Conservation (phyloP, 2,888 invertebrate species). For the Parnassius orleans region DNA sequence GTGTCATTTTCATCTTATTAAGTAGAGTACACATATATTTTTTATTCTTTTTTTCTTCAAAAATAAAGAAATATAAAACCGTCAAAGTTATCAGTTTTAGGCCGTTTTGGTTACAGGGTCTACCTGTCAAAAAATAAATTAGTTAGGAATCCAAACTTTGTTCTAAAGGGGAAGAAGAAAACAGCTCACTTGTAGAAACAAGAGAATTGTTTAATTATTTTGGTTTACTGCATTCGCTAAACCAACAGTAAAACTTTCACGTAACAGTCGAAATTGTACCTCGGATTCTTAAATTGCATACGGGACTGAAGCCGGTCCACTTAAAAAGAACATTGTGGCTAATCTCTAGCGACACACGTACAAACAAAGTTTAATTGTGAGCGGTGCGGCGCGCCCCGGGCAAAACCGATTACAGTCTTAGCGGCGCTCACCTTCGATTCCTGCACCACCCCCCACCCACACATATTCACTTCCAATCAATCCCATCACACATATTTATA, state of each 20-base stretch:
- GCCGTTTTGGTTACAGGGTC: too few species aligned
- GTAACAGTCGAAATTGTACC: conserved; percentile 28
- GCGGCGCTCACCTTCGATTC: conserved; percentile 77
- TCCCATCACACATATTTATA: conserved; percentile 76
- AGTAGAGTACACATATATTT: too few species aligned
- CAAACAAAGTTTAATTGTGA: conserved; percentile 81
- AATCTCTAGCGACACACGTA: conserved; percentile 80
- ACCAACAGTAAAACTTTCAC: not conserved
- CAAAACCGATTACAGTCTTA: conserved; percentile 81
- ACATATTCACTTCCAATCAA: conserved; percentile 81
- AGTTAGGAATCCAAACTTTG: too few species aligned
- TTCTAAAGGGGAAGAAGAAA: too few species aligned
- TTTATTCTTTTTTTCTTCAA: too few species aligned
- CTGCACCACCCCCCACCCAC: conserved; percentile 52
- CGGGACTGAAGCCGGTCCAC: conserved; percentile 68
- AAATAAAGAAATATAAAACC: too few species aligned
- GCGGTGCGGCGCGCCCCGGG: conserved; percentile 57
- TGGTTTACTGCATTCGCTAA: not conserved
- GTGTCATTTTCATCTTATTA: too few species aligned
- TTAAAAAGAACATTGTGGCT: conserved; percentile 79
- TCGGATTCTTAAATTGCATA: conserved; percentile 74
- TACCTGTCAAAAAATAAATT: too few species aligned
- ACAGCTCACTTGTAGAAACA: too few species aligned
- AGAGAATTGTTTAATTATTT: too few species aligned
- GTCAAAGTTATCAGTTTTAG: too few species aligned